Evolutionary conservation across 2,888 invertebrate genomes (phyloP), one percentile per base, ranked within the genome.

Genomic region (Callimorpha dominula): DNA sequence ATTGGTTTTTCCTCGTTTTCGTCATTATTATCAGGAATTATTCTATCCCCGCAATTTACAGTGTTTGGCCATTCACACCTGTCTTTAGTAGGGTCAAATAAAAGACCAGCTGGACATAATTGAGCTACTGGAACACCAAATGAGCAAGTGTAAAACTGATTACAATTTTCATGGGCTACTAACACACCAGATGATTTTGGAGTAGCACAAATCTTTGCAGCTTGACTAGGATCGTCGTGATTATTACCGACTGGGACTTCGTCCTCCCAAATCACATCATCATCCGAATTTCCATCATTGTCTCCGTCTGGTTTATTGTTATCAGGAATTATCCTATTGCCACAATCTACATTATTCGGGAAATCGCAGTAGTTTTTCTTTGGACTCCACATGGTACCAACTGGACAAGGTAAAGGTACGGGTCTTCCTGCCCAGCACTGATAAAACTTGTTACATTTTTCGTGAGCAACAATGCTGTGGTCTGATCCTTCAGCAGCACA

Each of bases 41-140:
- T 69, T 70, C 86, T 85, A 54, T 85, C 80, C 0, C 86, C 88
- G 46, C 91, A 91, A 1, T 87, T 74, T 1, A 91, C 90, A 4
- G 86, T 87, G 4, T 85, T 65, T 4, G 89, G 85, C 90, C 89
- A 90, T 65, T 91, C 91, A 65, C 91, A 91, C 5, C 73, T 62
- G 31, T 88, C 85, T 0, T 50, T 83, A 4, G 68, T 12, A 4
- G 85, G 77, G 52, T 90, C 87, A 69, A 83, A 91, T 6, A 88
- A 57, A 0, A 90, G 85, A 20, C 71, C 80, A 5, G 68, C 65
- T 11, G 78, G 75, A 68, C 91, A 91, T 5, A 63, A 63, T 12
- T 82, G 57, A 0, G 81, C 70, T 7, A 88, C 81, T 2, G 87
- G 87, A 14, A 57, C 57, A 14, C 88, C 86, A n/a, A 76, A 20